Evolutionary conservation across 2,888 invertebrate species (phyloP), one percentile per base, ranked within the genome.

Genomic region (Phengaris alcon): DNA sequence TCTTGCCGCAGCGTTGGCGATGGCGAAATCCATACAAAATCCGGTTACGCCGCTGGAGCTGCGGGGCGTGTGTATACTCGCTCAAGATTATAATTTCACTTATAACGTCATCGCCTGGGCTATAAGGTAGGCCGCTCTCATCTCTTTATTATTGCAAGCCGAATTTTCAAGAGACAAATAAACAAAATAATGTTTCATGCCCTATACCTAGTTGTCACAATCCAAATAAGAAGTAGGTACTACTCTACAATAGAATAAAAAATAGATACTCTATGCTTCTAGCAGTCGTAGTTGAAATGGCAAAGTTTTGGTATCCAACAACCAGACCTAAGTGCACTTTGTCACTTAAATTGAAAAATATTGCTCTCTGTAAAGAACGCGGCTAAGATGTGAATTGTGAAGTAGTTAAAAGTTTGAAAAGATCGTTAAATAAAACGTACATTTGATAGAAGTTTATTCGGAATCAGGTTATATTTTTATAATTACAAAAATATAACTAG

Each of bases 271-370:
- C 75, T 74, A 74, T 75, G 79, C 75, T 86, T 89, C 84, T 88
- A 88, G 88, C 90, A 79, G 77, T 79, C 79, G 77, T 76, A 79
- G 78, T 79, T 90, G 88, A 89, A 91, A 91, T 91, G 88, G 90
- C 85, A 85, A 92, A 92, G 92, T 92, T 92, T 92, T 90, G 89
- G 91, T 91, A 91, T 89, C 88, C 88, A 86, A 88, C 88, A 87
- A 87, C 88, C 87, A 88, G 88, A 87, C 88, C 89, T 92, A 91
- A 92, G 92, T 92, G 92, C 92, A 92, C 92, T 92, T 91, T 92
- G 90, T 92, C 92, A 90, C 90, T 90, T 91, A 91, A 90, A 92
- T 91, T 91, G 91, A 87, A 92, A 92, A 92, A 92, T 92, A 92
- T 92, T 89, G 91, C 90, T 88, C 88, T 88, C 86, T 79, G 84